Evolutionary conservation across 2,888 invertebrate species (phyloP).

Genomic region (Caenorhabditis sp.): DNA sequence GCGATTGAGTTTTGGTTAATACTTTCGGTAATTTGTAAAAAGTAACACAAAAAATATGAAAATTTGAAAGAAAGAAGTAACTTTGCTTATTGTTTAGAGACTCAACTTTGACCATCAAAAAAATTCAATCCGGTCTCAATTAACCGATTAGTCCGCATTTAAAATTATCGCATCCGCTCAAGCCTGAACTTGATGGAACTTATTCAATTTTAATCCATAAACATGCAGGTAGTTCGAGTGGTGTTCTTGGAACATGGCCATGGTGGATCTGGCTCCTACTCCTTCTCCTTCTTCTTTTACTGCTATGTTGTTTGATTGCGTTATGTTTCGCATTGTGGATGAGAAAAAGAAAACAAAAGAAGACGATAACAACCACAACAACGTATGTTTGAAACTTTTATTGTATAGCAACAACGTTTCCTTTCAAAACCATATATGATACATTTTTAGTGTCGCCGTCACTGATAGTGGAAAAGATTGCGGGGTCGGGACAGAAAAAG

Average conservation of each 20-base stretch:
- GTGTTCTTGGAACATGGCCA: conserved; percentile 27
- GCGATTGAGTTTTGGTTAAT: too few species aligned
- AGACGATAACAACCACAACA: conserved; percentile 18
- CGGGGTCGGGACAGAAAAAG: conserved; percentile 35
- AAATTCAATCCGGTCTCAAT: too few species aligned
- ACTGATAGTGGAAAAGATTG: conserved; percentile 25
- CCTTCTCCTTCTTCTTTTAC: conserved; percentile 53
- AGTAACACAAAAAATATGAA: too few species aligned
- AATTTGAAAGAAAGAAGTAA: too few species aligned
- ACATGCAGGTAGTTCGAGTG: neutral
- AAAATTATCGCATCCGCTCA: too few species aligned
- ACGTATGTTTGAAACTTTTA: conserved; percentile 24
- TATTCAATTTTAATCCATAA: too few species aligned
- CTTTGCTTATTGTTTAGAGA: too few species aligned
- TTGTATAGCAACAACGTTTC: neutral
- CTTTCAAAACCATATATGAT: neutral
- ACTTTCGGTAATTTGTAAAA: too few species aligned
- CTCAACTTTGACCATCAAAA: too few species aligned
- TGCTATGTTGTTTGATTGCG: conserved; percentile 50
- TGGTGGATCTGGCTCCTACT: conserved; percentile 65
- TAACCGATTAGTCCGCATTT: too few species aligned
- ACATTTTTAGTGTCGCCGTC: conserved; percentile 24
- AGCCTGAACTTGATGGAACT: too few species aligned
- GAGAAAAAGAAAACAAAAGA: conserved; percentile 18
- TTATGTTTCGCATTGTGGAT: conserved; percentile 43